These are phyloP conservation scores for Drosophila phalerata DNA, from an alignment of 2,888 invertebrate genomes.

Conservation along the genomic window DNA sequence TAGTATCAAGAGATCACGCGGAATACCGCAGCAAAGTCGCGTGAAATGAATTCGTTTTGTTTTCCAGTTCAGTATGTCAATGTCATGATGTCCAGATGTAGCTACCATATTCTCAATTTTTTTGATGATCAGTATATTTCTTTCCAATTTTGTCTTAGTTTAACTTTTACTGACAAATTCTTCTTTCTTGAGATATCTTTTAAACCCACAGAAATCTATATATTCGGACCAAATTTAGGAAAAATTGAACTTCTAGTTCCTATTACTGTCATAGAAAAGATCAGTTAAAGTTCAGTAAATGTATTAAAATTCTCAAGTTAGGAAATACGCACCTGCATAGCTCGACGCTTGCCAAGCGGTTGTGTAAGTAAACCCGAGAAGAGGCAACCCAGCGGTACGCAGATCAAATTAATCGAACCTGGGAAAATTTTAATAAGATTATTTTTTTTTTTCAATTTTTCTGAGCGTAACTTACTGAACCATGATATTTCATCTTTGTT, in stretches of 20 bases:
- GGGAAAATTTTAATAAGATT: conserved; percentile 21
- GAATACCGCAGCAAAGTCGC: conserved; percentile 22
- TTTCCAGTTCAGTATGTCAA: conserved; percentile 63
- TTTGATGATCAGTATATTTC: too few relatives aligned
- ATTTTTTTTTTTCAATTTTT: not conserved
- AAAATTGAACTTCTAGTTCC: too few relatives aligned
- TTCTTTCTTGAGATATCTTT: too few relatives aligned
- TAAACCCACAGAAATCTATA: too few relatives aligned
- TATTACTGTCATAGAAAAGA: too few relatives aligned
- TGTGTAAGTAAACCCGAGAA: conserved; percentile 91
- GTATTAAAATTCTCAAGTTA: too few relatives aligned
- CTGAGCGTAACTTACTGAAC: conserved; percentile 88
- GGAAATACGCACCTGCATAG: conserved; percentile 88
- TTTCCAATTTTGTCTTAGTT: too few relatives aligned
- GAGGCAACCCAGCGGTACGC: conserved; percentile 92
- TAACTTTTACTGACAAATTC: too few relatives aligned
- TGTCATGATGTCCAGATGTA: conserved; percentile 15
- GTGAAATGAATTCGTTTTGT: conserved; percentile 34
- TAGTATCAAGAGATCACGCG: conserved; percentile 18
- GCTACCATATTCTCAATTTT: too few relatives aligned
- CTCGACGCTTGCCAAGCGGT: conserved; percentile 89
- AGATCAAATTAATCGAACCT: conserved; percentile 93
- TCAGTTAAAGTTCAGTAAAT: too few relatives aligned
- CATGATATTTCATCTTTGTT: conserved; percentile 90
- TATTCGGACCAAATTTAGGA: too few relatives aligned